A percentile compares a stretch with the other conserved stretches of the same genome.
phyloP scores from a whole-genome alignment of 2,888 invertebrate species.

The Drosophila tripunctata region DNA sequence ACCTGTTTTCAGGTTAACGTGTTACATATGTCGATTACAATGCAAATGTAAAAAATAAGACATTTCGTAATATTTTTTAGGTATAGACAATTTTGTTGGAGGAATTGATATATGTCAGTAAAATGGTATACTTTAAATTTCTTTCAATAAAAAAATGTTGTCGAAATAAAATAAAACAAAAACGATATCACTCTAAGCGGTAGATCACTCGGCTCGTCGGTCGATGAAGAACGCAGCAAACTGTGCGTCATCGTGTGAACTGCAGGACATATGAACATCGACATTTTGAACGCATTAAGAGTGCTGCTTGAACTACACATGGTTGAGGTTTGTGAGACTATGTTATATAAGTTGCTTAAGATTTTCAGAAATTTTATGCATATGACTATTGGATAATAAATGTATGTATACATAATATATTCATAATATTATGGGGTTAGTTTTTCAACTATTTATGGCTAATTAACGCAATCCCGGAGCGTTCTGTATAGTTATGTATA shows the following conservation, averaged over 20 bases:
- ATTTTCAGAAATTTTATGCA: slow-evolving; percentile 35
- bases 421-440: slow-evolving; percentile 35
- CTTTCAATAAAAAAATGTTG: slow-evolving; percentile 37
- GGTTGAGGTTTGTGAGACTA: slow-evolving; percentile 65
- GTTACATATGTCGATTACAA: slow-evolving; percentile 16
- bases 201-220: slow-evolving; percentile 79
- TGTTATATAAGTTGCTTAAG: slow-evolving; percentile 50
- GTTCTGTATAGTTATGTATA: slow-evolving; percentile 64
- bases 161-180: slow-evolving; percentile 17
- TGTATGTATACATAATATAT: background rate
- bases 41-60: slow-evolving; percentile 21
- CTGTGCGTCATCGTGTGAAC: slow-evolving; percentile 84
- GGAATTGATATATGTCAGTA: slow-evolving; percentile 48
- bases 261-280: slow-evolving; percentile 87
- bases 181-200: slow-evolving; percentile 35
- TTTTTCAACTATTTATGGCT: slow-evolving; percentile 45
- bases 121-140: slow-evolving; percentile 50
- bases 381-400: slow-evolving; percentile 41
- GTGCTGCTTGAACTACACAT: slow-evolving; percentile 67
- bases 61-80: slow-evolving; percentile 31
- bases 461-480: slow-evolving; percentile 63
- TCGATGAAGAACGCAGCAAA: slow-evolving; percentile 83
- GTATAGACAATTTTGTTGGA: slow-evolving; percentile 34
- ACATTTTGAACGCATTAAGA: slow-evolving; percentile 85
- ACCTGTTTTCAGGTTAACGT: slow-evolving; percentile 27